phyloP scores from a whole-genome alignment of 1,140 invertebrate genomes.

The Mylabris phalerata region DNA sequence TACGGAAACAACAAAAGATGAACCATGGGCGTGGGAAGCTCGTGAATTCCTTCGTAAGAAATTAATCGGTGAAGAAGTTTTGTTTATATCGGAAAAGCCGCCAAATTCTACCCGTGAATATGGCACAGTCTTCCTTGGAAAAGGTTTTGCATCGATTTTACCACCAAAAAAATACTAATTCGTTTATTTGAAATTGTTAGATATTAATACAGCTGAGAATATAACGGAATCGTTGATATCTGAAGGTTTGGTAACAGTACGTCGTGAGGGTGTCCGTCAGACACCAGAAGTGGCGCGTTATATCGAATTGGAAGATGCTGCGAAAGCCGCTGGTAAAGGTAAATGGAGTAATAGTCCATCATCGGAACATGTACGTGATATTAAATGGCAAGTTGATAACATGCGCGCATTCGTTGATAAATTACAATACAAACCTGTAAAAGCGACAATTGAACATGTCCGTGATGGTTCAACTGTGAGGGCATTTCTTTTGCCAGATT shows the following conservation, averaged over 20 bases:
- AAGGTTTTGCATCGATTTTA: conserved; percentile 46
- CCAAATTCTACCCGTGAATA: conserved; percentile 75
- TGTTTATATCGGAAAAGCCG: conserved; percentile 67
- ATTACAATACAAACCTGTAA: conserved; percentile 67
- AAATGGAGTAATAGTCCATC: conserved; percentile 59
- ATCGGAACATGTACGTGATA: conserved; percentile 65
- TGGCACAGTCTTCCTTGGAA: conserved; percentile 80
- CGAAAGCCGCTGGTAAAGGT: conserved; percentile 80
- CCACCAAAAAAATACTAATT: background rate
- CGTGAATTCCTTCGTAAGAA: conserved; percentile 90
- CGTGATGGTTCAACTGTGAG: conserved; percentile 92
- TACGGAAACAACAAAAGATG: conserved; percentile 70
- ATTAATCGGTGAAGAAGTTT: conserved; percentile 82
- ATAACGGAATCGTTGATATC: conserved; percentile 78
- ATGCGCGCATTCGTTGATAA: conserved; percentile 76
- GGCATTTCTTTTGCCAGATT: conserved; percentile 81
- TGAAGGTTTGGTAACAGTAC: conserved; percentile 82
- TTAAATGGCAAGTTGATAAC: conserved; percentile 84
- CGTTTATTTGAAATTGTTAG: conserved; percentile 39
- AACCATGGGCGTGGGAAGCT: conserved; percentile 94
- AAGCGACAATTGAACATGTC: conserved; percentile 91
- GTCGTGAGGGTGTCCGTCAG: conserved; percentile 65
- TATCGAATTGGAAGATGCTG: conserved; percentile 83
- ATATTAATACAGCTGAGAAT: conserved; percentile 70
- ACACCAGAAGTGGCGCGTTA: conserved; percentile 60